These are phyloP conservation scores for Regulus satrapa DNA, from an alignment of 2,113 vertebrate genomes.

Conservation along the genomic window DNA sequence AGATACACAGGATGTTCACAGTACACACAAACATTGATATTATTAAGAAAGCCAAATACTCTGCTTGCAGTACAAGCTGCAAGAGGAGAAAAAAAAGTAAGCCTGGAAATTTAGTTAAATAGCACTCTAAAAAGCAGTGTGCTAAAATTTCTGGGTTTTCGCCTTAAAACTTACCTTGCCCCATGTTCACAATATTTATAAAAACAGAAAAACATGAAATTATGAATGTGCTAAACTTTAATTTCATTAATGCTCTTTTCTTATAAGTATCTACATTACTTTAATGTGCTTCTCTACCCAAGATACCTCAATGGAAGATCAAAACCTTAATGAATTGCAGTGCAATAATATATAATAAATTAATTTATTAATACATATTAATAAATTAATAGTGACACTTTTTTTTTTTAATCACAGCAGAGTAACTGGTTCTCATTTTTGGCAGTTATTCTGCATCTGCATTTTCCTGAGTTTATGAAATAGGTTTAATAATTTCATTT, in stretches of 20 bases:
- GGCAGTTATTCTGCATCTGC: background rate
- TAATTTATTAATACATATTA: background rate
- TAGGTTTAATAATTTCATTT: background rate
- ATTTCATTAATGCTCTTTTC: background rate
- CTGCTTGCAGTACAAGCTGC: background rate
- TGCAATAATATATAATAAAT: background rate
- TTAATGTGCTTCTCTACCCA: background rate
- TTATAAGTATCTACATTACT: background rate
- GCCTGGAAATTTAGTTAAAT: background rate
- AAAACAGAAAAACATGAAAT: background rate
- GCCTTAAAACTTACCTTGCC: background rate
- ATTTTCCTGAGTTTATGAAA: background rate
- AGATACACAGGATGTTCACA: background rate
- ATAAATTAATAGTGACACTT: accelerated
- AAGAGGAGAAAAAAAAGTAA: background rate
- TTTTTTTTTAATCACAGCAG: background rate
- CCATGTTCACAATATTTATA: accelerated
- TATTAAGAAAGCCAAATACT: background rate
- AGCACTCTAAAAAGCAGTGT: background rate
- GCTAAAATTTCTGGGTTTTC: background rate
- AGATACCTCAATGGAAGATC: background rate
- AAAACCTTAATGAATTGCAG: background rate
- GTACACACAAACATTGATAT: background rate
- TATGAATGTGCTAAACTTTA: background rate
- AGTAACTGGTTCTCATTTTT: background rate